Base-by-base conservation (phyloP, 2,888 invertebrate species). In the Furcula furcula region DNA sequence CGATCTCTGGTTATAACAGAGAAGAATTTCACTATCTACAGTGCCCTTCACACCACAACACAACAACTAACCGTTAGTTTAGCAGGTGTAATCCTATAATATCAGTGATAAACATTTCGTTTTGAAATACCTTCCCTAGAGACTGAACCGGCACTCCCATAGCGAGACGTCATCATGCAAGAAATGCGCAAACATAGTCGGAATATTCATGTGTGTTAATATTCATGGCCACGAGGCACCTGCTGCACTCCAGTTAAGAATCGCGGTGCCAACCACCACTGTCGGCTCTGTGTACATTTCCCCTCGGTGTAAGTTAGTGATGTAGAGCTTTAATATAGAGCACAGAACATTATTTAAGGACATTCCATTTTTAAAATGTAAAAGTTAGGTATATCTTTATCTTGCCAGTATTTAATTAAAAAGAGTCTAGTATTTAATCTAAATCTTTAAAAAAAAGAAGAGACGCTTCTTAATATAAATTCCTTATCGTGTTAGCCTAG, bases 161-260 rank as follows among this genome's bases (percentile, higher is more conserved):
- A 40, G 51, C 56, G 60, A 64, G 60, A 64, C 58, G 55, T 53
- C 60, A 56, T 62, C 65, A 65, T 56, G 69, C 74, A 74, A 76
- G 78, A 81, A 83, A 80, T 77, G 81, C 62, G 76, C 80, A 81
- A 79, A 78, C 79, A 72, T 62, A 68, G 65, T 69, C 39, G 59
- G 80, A 81, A 83, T 83, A 85, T 85, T 80, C 82, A 83, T 80
- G 74, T 63, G 67, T 64, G 71, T 84, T 84, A 83, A 85, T 83
- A 85, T 85, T 83, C 83, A 85, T 81, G 67, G 70, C 67, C 63
- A 58, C 65, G 65, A 48, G 57, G 57, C 72, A 76, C 75, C 75
- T 74, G 74, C 63, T 67, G 69, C 72, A 65, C 73, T 74, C 41
- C 53, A 59, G 64, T 44, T 56, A 56, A 60, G 65, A 65, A 60